Conservation (phyloP, 2,113 vertebrate genomes). For the Sitta europaea region DNA sequence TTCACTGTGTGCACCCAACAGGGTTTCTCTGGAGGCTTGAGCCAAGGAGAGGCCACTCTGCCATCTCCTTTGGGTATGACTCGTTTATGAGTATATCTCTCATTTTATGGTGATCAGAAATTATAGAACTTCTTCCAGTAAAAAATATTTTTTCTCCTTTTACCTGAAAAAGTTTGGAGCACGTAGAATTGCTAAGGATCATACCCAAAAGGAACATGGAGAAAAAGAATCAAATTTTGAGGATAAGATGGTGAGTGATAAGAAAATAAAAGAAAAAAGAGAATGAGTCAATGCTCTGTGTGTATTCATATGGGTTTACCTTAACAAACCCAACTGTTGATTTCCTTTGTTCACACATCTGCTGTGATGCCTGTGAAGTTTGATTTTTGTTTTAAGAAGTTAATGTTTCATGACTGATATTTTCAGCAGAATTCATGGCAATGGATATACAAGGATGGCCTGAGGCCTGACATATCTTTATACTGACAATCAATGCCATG, state of each 20-base stretch:
- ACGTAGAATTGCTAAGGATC: background rate
- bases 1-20: background rate
- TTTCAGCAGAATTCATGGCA: slow-evolving; percentile 8
- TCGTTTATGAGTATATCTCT: background rate
- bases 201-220: background rate
- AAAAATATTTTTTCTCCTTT: background rate
- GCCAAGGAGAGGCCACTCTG: background rate
- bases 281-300: fast-evolving
- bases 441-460: slow-evolving; percentile 1
- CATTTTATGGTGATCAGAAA: background rate
- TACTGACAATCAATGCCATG: slow-evolving; percentile 39
- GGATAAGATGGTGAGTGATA: background rate
- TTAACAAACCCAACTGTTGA: background rate
- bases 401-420: slow-evolving; percentile 29
- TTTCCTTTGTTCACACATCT: slow-evolving; percentile 27
- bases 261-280: background rate
- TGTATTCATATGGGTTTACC: background rate
- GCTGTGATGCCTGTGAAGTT: slow-evolving; percentile 4
- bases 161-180: background rate
- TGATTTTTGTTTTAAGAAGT: slow-evolving; percentile 20
- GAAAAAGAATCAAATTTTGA: background rate
- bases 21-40: fast-evolving
- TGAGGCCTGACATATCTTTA: slow-evolving; percentile 33
- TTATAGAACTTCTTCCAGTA: background rate
- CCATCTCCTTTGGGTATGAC: background rate